phyloP scores from a whole-genome alignment of 2,888 invertebrate species.

The Zygothrica quintamaculata region DNA sequence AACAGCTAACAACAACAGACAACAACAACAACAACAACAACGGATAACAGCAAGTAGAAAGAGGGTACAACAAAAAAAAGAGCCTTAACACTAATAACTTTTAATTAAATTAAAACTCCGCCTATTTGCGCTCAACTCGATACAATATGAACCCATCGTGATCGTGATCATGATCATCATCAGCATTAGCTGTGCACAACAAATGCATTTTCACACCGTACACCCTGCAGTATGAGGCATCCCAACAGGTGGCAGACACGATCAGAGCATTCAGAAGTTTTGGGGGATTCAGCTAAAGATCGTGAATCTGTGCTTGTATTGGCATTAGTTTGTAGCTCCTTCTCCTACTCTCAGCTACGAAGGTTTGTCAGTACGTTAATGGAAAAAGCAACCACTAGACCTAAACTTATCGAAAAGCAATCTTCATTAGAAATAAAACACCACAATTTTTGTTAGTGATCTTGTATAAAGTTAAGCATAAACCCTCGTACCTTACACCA shows the following conservation, averaged over 20 bases:
- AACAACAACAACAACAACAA: conserved; percentile 10
- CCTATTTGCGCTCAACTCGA: conserved; percentile 67
- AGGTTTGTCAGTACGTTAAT: too few species aligned
- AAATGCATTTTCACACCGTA: conserved; percentile 73
- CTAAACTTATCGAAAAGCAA: too few species aligned
- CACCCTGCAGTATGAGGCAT: conserved; percentile 21
- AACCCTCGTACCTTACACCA: conserved; percentile 26
- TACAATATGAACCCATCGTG: conserved; percentile 43
- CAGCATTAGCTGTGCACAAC: conserved; percentile 60
- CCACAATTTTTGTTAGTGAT: too few species aligned
- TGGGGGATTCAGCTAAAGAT: conserved; percentile 25
- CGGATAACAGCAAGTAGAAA: background rate
- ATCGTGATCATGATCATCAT: conserved; percentile 58
- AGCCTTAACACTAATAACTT: conserved; percentile 69
- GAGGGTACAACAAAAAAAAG: too few species aligned
- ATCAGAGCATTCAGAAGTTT: conserved; percentile 4
- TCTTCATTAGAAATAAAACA: too few species aligned
- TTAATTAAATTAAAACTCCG: conserved; percentile 80
- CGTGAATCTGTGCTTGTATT: conserved; percentile 14
- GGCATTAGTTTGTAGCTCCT: conserved; percentile 26
- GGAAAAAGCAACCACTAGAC: background rate
- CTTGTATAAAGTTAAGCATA: too few species aligned
- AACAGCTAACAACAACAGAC: conserved; percentile 17
- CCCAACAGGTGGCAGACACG: conserved; percentile 51
- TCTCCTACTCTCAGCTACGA: conserved; percentile 11